Evolutionary conservation across 1,140 invertebrate genomes (phyloP), one percentile per base, ranked within the genome.

Genomic region (Monomorium pharaonis): DNA sequence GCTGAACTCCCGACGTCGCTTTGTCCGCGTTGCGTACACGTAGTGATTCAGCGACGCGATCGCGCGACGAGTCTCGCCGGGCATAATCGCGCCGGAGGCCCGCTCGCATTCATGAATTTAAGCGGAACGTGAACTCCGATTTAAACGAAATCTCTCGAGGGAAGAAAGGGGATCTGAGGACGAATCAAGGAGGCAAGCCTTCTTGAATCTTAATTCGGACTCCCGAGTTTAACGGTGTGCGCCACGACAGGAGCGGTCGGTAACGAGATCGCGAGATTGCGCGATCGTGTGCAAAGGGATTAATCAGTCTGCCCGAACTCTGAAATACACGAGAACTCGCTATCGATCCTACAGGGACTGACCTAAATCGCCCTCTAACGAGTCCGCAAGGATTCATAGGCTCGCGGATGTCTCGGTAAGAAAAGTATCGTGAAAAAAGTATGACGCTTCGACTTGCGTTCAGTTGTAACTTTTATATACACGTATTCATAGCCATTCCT

Each of bases 21-120:
- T 80, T 80, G 77, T 80, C 63, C 77, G 77, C 77, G 62, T 80
- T 67, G 62, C 77, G 77, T 80, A 47, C 14, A 27, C 76, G 77
- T 18, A 47, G 75, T 63, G 75, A 65, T 78, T 65, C 77, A 21
- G 49, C 33, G 54, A 16, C 54, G 54, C 72, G 60, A 78, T 78
- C 62, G 76, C 76, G 76, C 76, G 30, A 65, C 60, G 60, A 80
- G 60, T 44, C 44, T 47, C 37, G n/a, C 18, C 62, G 44, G 27
- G 42, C 76, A 51, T 65, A 51, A 78, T 78, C 76, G 60, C n/a
- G 44, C 42, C 42, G 56, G 42, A 42, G 60, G n/a, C 62, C 42
- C 42, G 56, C n/a, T 78, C 44, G 77, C 47, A 80, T 80, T 80
- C 77, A 80, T 80, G 77, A 80, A 69, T 80, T 69, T 80, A 80